Conservation (phyloP, 1,140 invertebrate genomes). For the Andrena cerasifolii region DNA sequence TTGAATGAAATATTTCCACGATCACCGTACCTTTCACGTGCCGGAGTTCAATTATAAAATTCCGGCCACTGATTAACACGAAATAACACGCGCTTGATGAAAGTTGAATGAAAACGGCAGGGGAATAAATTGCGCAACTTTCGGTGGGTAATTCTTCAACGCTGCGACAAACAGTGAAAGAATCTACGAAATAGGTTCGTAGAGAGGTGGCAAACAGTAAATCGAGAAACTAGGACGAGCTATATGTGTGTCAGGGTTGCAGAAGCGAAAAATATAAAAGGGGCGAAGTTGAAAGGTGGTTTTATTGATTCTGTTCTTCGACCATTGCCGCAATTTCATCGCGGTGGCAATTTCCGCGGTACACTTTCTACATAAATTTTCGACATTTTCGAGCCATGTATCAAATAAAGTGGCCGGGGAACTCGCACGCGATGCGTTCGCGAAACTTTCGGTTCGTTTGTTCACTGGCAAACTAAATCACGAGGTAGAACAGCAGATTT, state of each 20-base stretch:
- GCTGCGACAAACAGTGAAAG: background rate
- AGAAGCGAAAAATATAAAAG: background rate
- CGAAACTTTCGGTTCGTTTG: background rate
- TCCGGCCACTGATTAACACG: no score
- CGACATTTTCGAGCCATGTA: background rate
- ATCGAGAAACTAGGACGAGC: background rate
- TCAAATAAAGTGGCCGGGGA: background rate
- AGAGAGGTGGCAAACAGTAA: background rate
- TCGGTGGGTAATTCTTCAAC: background rate
- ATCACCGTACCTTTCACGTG: no score
- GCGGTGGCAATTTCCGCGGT: background rate
- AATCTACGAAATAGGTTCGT: background rate
- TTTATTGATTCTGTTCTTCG: conserved; percentile 24
- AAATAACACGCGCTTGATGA: no score
- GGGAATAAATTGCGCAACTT: no score
- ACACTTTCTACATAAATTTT: background rate
- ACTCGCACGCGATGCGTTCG: background rate
- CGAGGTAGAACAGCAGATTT: background rate
- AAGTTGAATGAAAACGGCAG: no score
- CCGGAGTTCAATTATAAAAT: no score
- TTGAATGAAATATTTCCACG: no score
- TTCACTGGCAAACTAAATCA: background rate
- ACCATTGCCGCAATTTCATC: background rate
- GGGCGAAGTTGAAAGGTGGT: no score
- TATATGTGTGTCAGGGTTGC: conserved; percentile 11